A percentile compares a stretch with the other conserved stretches of the same genome.
These are phyloP conservation scores for Chymomyza procnemis DNA, from an alignment of 2,888 invertebrate species.

Conservation along the genomic window DNA sequence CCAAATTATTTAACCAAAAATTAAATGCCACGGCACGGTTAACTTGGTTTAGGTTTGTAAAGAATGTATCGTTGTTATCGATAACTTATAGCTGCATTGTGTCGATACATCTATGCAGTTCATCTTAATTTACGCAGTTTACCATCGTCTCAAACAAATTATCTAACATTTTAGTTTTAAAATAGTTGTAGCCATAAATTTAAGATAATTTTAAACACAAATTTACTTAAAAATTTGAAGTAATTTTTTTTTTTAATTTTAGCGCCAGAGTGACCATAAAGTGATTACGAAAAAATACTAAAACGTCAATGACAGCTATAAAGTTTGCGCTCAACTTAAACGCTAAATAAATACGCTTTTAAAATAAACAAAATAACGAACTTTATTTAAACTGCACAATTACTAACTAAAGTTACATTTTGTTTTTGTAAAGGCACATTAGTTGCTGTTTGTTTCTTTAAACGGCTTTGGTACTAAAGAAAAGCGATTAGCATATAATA, in stretches of 20 bases:
- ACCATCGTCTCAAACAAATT: too few relatives aligned
- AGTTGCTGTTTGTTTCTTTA: not conserved
- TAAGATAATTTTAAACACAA: too few relatives aligned
- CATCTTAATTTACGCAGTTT: not conserved
- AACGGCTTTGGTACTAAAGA: not conserved
- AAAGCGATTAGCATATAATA: not conserved
- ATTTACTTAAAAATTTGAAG: too few relatives aligned
- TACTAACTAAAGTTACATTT: slow-evolving; percentile 44
- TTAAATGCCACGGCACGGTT: not conserved
- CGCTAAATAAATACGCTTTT: not conserved
- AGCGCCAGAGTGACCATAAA: too few relatives aligned
- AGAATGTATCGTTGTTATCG: not conserved
- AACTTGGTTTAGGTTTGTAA: not conserved
- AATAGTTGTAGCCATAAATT: too few relatives aligned
- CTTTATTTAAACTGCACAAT: slow-evolving; percentile 55
- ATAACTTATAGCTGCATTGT: not conserved
- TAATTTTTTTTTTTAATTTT: too few relatives aligned
- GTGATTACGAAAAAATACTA: too few relatives aligned
- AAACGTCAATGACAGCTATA: too few relatives aligned
- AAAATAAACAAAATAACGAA: slow-evolving; percentile 47
- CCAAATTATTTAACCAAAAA: not conserved
- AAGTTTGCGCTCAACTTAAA: too few relatives aligned
- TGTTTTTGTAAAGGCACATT: slow-evolving; percentile 15
- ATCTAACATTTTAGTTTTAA: too few relatives aligned
- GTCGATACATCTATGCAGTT: not conserved